Conservation (phyloP, 2,888 invertebrate genomes). For the Lasioglossum calceatum region DNA sequence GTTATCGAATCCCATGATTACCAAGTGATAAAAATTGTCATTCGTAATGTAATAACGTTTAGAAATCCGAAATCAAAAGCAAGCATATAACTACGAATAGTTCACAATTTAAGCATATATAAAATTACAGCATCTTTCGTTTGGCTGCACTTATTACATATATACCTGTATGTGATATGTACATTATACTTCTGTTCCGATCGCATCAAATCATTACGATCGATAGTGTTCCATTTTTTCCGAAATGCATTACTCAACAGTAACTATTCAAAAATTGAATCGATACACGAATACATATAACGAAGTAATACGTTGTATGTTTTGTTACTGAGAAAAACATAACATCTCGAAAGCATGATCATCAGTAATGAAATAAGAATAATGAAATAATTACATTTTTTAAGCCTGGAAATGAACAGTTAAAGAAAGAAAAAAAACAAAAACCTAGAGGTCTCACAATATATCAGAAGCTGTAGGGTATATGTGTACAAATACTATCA, state of each 20-base stretch:
- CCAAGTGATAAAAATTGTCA: conserved; percentile 24
- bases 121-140: conserved; percentile 25
- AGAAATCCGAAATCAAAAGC: conserved; percentile 29
- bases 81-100: conserved; percentile 26
- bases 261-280: not conserved
- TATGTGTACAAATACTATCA: conserved; percentile 66
- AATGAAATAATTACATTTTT: conserved; percentile 31
- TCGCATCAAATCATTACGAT: conserved; percentile 35
- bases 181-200: conserved; percentile 41
- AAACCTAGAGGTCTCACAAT: conserved; percentile 60
- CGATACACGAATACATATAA: not conserved
- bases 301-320: not conserved
- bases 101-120: conserved; percentile 17
- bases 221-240: conserved; percentile 9
- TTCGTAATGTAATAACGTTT: conserved; percentile 33
- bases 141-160: conserved; percentile 17
- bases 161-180: conserved; percentile 9
- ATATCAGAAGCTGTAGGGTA: conserved; percentile 51
- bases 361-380: conserved; percentile 19
- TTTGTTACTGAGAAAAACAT: conserved; percentile 26
- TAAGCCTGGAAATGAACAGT: conserved; percentile 27
- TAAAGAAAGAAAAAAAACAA: conserved; percentile 42
- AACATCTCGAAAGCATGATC: conserved; percentile 13
- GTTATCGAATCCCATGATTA: conserved; percentile 27
- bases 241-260: conserved; percentile 1